Percentiles rank a stretch among this genome's conserved stretches.
phyloP scores from a whole-genome alignment of 2,797 vertebrate species.

The Melanotaenia boesemani region DNA sequence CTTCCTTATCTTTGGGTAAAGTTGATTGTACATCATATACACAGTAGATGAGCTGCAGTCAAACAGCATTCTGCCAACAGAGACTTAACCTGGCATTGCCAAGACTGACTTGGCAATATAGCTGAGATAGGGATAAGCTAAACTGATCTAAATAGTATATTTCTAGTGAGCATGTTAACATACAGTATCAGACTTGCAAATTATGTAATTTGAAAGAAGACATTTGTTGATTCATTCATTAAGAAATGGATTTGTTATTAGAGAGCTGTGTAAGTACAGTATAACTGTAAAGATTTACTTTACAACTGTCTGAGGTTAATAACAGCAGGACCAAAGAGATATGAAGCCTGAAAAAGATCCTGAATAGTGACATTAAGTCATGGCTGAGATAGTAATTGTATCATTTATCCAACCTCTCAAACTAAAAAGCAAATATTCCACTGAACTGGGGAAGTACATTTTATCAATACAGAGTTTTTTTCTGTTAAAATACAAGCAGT shows the following conservation, averaged over 20 bases:
- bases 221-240: slow-evolving; percentile 21
- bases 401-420: not conserved
- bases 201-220: slow-evolving; percentile 26
- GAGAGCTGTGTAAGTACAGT: slow-evolving; percentile 10
- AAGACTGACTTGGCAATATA: slow-evolving; percentile 50
- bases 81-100: slow-evolving; percentile 33
- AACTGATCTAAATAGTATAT: slow-evolving; percentile 52
- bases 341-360: not conserved
- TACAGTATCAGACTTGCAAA: slow-evolving; percentile 18
- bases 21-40: slow-evolving; percentile 29
- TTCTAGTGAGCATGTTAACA: slow-evolving; percentile 45
- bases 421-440: not conserved
- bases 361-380: not conserved
- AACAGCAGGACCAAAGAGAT: not conserved
- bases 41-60: slow-evolving; percentile 14
- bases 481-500: not conserved
- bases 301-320: not conserved
- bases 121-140: slow-evolving; percentile 49
- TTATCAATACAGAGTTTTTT: not conserved
- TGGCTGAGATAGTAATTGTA: not conserved
- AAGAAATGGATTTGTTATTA: not conserved
- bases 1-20: slow-evolving; percentile 23
- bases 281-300: not conserved
- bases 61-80: slow-evolving; percentile 33
- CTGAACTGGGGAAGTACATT: not conserved